Evolutionary conservation across 2,797 vertebrate genomes (phyloP).

Genomic region (Gymnothorax javanicus): DNA sequence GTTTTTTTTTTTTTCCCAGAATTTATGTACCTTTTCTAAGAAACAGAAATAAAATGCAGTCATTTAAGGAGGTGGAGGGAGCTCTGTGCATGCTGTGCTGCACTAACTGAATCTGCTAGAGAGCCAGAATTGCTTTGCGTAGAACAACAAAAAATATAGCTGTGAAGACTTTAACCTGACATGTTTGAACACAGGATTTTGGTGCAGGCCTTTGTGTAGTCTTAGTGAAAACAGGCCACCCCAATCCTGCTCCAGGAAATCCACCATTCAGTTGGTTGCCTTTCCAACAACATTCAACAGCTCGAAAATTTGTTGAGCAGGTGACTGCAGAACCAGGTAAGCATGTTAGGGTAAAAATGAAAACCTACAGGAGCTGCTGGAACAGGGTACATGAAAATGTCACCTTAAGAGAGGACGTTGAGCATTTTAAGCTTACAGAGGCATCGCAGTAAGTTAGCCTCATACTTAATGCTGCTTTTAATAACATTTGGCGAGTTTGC

Average conservation of each 20-base stretch:
- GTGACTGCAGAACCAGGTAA: no score
- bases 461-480: background rate
- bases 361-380: no score
- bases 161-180: background rate
- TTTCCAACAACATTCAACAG: no score
- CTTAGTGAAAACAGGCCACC: background rate
- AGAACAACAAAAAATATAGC: background rate
- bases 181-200: background rate
- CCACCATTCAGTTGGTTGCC: no score
- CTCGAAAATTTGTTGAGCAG: no score
- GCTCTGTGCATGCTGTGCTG: background rate
- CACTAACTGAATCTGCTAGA: background rate
- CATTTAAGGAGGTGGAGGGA: background rate
- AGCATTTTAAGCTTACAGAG: background rate
- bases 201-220: background rate
- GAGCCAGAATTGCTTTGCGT: background rate
- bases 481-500: conserved; percentile 2
- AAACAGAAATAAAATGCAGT: background rate
- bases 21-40: background rate
- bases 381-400: background rate
- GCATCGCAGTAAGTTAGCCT: background rate
- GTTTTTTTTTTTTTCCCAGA: background rate
- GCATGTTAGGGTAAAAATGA: no score
- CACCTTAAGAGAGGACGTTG: background rate
- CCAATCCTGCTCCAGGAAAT: no score